Evolutionary conservation across 2,113 vertebrate species (phyloP).

Genomic region (Butorides virescens): DNA sequence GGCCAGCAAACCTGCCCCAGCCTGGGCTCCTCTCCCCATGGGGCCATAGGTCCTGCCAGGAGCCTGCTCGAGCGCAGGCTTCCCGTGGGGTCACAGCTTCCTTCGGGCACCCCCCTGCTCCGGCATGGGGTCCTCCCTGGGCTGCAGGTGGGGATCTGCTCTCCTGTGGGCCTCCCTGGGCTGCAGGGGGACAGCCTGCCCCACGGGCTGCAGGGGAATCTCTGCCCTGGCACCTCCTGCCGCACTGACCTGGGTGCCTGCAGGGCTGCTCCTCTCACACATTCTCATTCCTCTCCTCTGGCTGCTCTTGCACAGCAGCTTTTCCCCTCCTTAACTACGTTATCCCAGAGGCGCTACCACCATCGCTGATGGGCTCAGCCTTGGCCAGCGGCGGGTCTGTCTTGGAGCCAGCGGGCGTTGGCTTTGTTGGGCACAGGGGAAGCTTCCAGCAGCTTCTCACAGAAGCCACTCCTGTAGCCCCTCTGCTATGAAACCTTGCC

Average conservation of each 20-base stretch:
- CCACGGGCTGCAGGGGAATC: too few species aligned
- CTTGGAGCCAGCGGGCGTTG: neutral
- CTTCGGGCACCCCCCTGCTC: too few species aligned
- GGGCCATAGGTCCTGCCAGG: too few species aligned
- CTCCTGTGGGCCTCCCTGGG: too few species aligned
- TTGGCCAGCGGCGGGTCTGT: accelerated
- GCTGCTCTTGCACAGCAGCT: neutral
- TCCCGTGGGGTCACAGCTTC: too few species aligned
- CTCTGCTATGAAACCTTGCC: neutral
- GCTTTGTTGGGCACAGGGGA: neutral
- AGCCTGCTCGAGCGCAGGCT: too few species aligned
- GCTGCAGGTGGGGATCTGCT: too few species aligned
- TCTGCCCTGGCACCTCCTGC: neutral
- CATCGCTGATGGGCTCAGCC: neutral
- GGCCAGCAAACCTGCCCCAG: too few species aligned
- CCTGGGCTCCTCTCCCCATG: too few species aligned
- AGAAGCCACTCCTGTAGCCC: neutral
- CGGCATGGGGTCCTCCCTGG: too few species aligned
- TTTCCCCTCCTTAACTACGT: neutral
- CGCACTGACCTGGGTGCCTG: neutral
- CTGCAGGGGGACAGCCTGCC: neutral
- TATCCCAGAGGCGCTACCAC: neutral
- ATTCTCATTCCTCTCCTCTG: neutral
- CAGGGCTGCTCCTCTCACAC: neutral
- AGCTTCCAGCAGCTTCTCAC: neutral